Conservation (phyloP, 30 jellyfish, hydroid and myxozoan genomes). For the Haliclystus octoradiatus region DNA sequence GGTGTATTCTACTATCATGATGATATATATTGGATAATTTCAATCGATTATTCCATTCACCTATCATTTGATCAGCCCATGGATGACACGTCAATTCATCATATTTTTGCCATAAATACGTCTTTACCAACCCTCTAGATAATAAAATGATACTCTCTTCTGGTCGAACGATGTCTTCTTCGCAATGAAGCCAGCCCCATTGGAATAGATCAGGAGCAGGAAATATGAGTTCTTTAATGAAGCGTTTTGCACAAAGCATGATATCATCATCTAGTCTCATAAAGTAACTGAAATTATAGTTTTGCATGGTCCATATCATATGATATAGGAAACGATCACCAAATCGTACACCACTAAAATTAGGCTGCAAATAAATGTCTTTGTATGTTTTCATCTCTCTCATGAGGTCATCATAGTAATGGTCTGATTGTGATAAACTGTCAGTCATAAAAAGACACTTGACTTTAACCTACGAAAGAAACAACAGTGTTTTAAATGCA, state of each 20-base stretch:
- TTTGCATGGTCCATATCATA: conserved; percentile 74
- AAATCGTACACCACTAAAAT: conserved; percentile 63
- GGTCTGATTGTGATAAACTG: conserved; percentile 3
- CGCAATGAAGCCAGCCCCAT: conserved; percentile 78
- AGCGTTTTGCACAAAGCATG: conserved; percentile 45
- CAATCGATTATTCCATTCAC: conserved; percentile 54
- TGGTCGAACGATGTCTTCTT: conserved; percentile 47
- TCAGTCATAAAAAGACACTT: conserved; percentile 76
- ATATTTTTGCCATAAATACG: conserved; percentile 52
- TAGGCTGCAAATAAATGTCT: conserved; percentile 50
- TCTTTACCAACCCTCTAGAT: conserved; percentile 53
- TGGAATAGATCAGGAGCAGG: conserved; percentile 28
- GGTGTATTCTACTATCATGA: conserved; percentile 61
- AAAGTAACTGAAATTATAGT: conserved; percentile 63
- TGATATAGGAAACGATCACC: conserved; percentile 78
- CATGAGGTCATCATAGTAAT: background rate
- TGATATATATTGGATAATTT: conserved; percentile 13
- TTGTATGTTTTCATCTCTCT: conserved; percentile 22
- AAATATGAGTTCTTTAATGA: conserved; percentile 41
- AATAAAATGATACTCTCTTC: conserved; percentile 65
- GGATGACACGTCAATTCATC: conserved; percentile 50
- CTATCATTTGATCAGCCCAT: conserved; percentile 86
- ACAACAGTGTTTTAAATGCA: no score
- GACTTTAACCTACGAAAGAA: conserved; percentile 38
- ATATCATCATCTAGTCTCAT: conserved; percentile 74